Percentiles rank a stretch among this genome's conserved stretches.
Evolutionary conservation across 2,797 vertebrate genomes (phyloP).

Genomic region (Neosilurus hyrtlii): DNA sequence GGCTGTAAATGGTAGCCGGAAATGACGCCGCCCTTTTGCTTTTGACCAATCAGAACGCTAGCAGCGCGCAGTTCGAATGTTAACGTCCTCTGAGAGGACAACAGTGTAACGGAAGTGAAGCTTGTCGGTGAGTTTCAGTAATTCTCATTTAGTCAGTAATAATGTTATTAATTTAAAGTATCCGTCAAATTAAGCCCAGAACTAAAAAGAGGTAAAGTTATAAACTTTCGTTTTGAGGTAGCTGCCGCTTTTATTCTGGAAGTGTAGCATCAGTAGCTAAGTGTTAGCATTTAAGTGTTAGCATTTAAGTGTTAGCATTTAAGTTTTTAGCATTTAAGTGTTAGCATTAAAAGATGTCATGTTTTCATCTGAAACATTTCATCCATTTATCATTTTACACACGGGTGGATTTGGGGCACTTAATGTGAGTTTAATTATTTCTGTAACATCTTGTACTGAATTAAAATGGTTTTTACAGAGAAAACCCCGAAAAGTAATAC

Average conservation of each 20-base stretch:
- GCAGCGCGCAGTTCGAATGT: constrained; percentile 37
- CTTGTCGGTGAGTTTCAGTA: background rate
- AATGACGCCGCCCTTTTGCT: background rate
- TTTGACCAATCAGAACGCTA: constrained; percentile 27
- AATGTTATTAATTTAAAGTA: background rate
- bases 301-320: background rate
- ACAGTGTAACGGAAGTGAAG: background rate
- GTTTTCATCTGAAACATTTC: no score
- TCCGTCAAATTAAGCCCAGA: no score
- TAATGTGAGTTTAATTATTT: no score
- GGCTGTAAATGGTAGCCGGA: background rate
- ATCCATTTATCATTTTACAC: no score
- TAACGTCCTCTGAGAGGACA: background rate
- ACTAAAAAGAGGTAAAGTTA: no score
- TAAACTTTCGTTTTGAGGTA: background rate
- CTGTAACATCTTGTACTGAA: no score
- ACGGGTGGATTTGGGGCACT: no score
- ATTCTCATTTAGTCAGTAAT: background rate
- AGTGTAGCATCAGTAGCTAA: background rate
- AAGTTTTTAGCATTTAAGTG: no score
- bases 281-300: background rate
- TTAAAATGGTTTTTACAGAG: no score
- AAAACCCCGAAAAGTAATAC: no score
- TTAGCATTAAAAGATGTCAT: no score
- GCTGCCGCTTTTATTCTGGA: background rate